Evolutionary conservation across 2,797 vertebrate genomes (phyloP), one percentile per base, ranked within the genome.

Genomic region (Chelon auratus): DNA sequence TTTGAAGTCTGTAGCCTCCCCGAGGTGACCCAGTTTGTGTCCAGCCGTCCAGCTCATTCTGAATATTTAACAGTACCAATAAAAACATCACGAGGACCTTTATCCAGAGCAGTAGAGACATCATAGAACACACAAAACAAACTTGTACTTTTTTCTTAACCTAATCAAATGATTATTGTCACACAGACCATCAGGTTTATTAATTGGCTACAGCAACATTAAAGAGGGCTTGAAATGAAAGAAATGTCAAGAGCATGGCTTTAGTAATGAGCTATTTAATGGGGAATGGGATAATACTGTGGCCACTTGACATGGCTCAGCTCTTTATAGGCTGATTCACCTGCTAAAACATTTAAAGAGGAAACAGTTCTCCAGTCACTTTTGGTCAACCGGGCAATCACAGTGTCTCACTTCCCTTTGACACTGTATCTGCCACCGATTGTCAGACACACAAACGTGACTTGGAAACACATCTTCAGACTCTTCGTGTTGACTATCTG

Each of bases 21-120:
- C 2, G 15, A 68, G 30, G 61, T 71, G 71, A 20, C 58, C 60
- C 63, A 53, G 56, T 78, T 75, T 77, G 51, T 67, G 60, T 67
- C 42, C 54, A 76, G 67, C 71, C 74, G 59, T 59, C 30, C 37
- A 65, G 51, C 66, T 70, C 51, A 66, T 51, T 60, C 54, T 72
- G 67, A 81, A 51, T 18, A 51, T 42, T 42, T 42, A 42, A 14
- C 40, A 15, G 13, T 13, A 13, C 12, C 9, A 40, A 40, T 40
- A 10, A 43, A 68, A 68, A 59, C 33, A 30, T 0, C 7, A 54
- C 30, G 22, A 56, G 53, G 36, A 69, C 57, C 18, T 79, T 58
- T n/a, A 76, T 84, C 30, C 63, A 52, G 55, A 26, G 48, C 50
- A 53, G 57, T 0, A 0, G 8, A 36, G 51, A 62, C 45, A 33